Base-by-base conservation (phyloP, 2,888 invertebrate genomes). In the Platycnemis pennipes region DNA sequence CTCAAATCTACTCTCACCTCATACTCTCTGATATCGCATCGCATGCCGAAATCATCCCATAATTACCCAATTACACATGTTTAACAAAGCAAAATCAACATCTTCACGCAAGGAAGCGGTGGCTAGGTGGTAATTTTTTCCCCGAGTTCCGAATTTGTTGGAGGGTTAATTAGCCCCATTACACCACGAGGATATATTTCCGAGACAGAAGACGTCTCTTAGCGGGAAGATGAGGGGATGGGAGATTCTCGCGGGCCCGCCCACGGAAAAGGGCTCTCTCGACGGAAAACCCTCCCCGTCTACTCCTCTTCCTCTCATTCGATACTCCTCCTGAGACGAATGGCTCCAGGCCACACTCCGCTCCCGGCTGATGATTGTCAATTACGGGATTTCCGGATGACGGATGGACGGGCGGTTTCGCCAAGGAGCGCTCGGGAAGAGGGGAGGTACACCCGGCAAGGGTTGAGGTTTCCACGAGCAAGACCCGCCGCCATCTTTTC, bases 301-400 rank as follows among this genome's bases (percentile, higher is more conserved):
- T 22, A 5, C 37, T 87, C n/a, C 8, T 42, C 26, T 16, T 26
- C 46, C 44, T 45, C 44, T 46, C 77, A 37, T 16, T 87, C 46
- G 45, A 44, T 46, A 87, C 45, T 45, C 87, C 11, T 26, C n/a
- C 45, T 46, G 45, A 37, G 16, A 19, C 45, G 19, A 31, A 8
- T 13, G 44, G 26, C 89, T 89, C 91, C 31, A 11, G 77, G 37
- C 77, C 37, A 13, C 77, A 77, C 77, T 31, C 77, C 31, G 13
- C 77, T 77, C n/a, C 77, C 8, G 77, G 77, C 19, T 44, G 91
- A 63, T 91, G 56, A 91, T 91, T 91, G 91, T 91, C 91, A 91
- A 91, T 91, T 91, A 91, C 91, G 44, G 63, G 91, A 69, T 56
- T 77, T 77, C 77, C 91, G 44, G 91, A 44, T 91, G 91, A 91